These are phyloP conservation scores for Saccopteryx bilineata DNA, from an alignment of 2,113 vertebrate species.

Conservation along the genomic window DNA sequence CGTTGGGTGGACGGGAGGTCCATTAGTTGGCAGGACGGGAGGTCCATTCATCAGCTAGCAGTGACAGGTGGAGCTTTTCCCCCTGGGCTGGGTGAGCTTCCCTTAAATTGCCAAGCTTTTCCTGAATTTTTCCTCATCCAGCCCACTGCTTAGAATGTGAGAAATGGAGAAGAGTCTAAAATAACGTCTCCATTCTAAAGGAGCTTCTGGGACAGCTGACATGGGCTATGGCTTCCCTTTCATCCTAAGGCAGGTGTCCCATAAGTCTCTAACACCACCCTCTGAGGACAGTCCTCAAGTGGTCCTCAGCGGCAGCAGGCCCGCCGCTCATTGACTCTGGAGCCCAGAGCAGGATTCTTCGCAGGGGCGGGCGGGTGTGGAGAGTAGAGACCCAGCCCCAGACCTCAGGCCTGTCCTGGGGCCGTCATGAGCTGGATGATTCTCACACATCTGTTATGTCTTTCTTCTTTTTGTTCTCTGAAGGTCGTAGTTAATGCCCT, in stretches of 20 bases:
- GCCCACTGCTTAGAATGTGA: neutral
- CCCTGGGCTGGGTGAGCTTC: neutral
- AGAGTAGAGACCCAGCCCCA: neutral
- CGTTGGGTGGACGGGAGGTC: constrained; percentile 78
- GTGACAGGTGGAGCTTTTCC: neutral
- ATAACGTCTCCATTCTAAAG: neutral
- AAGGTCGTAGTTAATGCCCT: constrained; percentile 90
- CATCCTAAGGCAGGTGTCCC: neutral
- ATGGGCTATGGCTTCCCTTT: neutral
- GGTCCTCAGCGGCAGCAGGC: neutral
- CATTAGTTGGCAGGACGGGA: neutral
- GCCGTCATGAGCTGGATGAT: no score
- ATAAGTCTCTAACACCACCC: neutral
- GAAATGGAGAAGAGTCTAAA: neutral
- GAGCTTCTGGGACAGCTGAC: neutral
- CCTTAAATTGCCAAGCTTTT: neutral
- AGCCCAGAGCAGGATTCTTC: neutral
- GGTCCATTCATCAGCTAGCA: neutral
- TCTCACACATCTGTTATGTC: rapidly evolving
- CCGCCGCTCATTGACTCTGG: neutral
- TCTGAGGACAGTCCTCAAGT: neutral
- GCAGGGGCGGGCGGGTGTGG: no score
- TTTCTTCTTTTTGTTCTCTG: constrained; percentile 49
- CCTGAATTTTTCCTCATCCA: neutral
- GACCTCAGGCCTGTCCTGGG: neutral